Conservation (phyloP, 1,140 invertebrate species). For the Drosophila guanche region DNA sequence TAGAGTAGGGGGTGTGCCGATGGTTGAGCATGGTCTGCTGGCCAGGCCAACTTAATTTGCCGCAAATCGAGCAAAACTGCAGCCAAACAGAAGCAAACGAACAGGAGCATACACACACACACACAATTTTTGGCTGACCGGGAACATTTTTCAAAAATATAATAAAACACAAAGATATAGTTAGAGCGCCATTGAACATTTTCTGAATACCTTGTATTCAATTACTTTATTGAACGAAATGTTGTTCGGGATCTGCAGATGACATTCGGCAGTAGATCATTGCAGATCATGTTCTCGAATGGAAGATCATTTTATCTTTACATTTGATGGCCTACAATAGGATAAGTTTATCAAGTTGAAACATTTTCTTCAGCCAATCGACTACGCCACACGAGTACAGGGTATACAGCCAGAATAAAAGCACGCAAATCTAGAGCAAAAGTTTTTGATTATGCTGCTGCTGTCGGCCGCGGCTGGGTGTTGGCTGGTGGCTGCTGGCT, state of each 20-base stretch:
- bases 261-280: too few relatives aligned
- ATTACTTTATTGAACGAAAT: too few relatives aligned
- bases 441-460: slow-evolving; percentile 34
- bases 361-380: too few relatives aligned
- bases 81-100: slow-evolving; percentile 53
- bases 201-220: too few relatives aligned
- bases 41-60: slow-evolving; percentile 76
- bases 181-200: background rate
- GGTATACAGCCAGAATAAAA: slow-evolving; percentile 2
- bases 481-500: slow-evolving; percentile 3
- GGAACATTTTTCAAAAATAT: slow-evolving; percentile 27
- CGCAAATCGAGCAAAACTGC: slow-evolving; percentile 79
- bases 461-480: background rate
- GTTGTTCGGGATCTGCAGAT: too few relatives aligned
- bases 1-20: slow-evolving; percentile 5
- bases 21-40: slow-evolving; percentile 57
- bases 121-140: slow-evolving; percentile 26
- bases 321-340: too few relatives aligned
- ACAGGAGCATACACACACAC: slow-evolving; percentile 3
- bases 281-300: too few relatives aligned
- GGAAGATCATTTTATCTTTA: too few relatives aligned
- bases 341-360: too few relatives aligned
- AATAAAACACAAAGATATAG: background rate
- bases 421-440: slow-evolving; percentile 27
- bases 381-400: too few relatives aligned